Conservation (phyloP, 2,888 invertebrate genomes). For the Rhingia campestris region DNA sequence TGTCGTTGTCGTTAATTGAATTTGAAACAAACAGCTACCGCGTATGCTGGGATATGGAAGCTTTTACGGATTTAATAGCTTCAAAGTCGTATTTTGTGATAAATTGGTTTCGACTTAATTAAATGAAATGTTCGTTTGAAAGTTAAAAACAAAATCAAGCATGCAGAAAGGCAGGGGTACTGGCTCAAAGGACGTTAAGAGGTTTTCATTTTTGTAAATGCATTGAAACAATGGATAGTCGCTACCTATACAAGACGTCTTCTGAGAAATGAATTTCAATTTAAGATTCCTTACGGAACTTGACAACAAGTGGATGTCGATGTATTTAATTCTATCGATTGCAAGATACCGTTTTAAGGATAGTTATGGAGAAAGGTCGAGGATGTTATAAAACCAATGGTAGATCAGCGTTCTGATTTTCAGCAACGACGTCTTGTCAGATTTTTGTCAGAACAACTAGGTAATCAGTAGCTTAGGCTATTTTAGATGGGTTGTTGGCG, state of each 20-base stretch:
- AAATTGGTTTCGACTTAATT: slow-evolving; percentile 74
- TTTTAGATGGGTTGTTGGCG: too few species aligned
- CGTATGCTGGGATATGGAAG: slow-evolving; percentile 19
- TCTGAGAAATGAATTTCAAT: neutral
- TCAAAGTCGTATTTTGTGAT: slow-evolving; percentile 61
- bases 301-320: too few species aligned
- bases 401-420: too few species aligned
- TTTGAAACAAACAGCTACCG: slow-evolving; percentile 64
- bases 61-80: slow-evolving; percentile 66
- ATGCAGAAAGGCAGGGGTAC: neutral
- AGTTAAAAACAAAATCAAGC: slow-evolving; percentile 18
- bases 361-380: too few species aligned
- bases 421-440: too few species aligned
- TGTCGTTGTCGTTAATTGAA: slow-evolving; percentile 66
- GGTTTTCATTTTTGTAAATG: slow-evolving; percentile 35
- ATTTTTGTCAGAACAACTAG: too few species aligned
- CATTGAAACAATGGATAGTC: neutral
- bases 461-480: too few species aligned
- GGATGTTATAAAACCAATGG: too few species aligned
- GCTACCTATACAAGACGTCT: neutral
- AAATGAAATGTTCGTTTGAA: slow-evolving; percentile 63
- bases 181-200: neutral
- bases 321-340: too few species aligned
- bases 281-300: neutral
- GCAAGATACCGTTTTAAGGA: too few species aligned